Conservation (phyloP, 2,797 vertebrate species). For the Lutjanus campechanus region DNA sequence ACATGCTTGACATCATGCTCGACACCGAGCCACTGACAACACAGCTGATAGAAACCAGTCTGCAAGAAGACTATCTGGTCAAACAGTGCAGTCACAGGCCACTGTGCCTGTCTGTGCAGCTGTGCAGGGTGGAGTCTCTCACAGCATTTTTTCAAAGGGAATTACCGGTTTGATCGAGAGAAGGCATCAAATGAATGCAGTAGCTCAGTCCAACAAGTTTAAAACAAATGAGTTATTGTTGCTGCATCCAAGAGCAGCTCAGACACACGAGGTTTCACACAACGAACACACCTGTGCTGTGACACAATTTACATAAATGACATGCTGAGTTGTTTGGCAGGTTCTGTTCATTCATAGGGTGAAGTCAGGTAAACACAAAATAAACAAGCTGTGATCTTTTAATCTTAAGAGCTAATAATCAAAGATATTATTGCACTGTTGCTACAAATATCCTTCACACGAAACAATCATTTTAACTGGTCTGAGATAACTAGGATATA, state of each 20-base stretch:
- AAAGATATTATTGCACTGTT: too few relatives aligned
- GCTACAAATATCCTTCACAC: too few relatives aligned
- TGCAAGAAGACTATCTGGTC: neutral
- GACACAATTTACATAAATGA: neutral
- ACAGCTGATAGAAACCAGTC: conserved; percentile 60
- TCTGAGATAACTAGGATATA: too few relatives aligned
- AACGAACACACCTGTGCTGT: conserved; percentile 21
- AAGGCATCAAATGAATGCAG: neutral
- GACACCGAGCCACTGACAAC: conserved; percentile 45
- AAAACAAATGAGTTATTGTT: neutral
- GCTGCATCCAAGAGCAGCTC: neutral
- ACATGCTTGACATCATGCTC: conserved; percentile 43
- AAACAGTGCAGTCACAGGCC: too few relatives aligned
- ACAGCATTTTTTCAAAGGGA: conserved; percentile 10
- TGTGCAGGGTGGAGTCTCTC: conserved; percentile 67
- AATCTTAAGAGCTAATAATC: too few relatives aligned
- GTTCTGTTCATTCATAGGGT: neutral
- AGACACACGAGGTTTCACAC: neutral
- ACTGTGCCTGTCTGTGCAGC: too few relatives aligned
- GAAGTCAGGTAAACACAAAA: too few relatives aligned
- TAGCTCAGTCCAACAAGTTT: too few relatives aligned
- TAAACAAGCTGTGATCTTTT: too few relatives aligned
- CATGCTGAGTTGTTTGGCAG: neutral
- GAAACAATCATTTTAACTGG: too few relatives aligned
- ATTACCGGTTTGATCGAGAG: conserved; percentile 49